phyloP scores from a whole-genome alignment of 1,140 invertebrate genomes.

The Eumeta japonica region DNA sequence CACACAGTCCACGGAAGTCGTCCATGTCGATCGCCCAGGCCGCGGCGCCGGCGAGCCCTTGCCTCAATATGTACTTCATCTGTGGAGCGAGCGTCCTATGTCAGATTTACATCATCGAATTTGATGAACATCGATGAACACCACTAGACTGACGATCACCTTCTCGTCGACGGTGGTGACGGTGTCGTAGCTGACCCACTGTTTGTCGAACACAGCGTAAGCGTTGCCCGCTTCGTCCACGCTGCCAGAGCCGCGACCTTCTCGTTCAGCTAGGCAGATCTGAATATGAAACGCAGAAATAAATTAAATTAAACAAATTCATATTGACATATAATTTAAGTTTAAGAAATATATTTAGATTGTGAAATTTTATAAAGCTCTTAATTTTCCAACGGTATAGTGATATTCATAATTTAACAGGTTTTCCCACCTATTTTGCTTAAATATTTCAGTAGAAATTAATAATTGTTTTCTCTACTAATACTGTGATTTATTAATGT shows the following conservation, averaged over 20 bases:
- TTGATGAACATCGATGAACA: too few relatives aligned
- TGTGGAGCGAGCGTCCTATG: too few relatives aligned
- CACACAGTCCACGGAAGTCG: conserved; percentile 68
- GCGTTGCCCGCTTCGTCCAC: conserved; percentile 70
- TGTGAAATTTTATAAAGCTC: too few relatives aligned
- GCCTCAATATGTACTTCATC: conserved; percentile 65
- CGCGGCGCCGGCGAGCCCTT: conserved; percentile 66
- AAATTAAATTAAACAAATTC: conserved; percentile 1
- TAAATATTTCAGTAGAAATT: conserved; percentile 10
- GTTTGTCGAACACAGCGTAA: conserved; percentile 71
- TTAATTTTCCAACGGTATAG: too few relatives aligned
- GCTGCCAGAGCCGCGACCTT: conserved; percentile 61
- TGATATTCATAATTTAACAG: too few relatives aligned
- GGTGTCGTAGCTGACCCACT: conserved; percentile 86
- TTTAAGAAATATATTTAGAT: too few relatives aligned
- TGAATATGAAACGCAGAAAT: conserved; percentile 52
- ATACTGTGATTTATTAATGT: conserved; percentile 1
- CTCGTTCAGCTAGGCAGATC: conserved; percentile 67
- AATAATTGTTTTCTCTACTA: too few relatives aligned
- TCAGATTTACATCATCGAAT: too few relatives aligned
- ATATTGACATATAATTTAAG: conserved; percentile 38
- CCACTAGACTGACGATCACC: too few relatives aligned
- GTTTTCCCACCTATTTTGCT: conserved; percentile 56
- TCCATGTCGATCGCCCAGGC: conserved; percentile 69
- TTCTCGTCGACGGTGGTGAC: conserved; percentile 66